Conservation (phyloP, 2,113 vertebrate genomes). For the Himantopus leucocephalus region DNA sequence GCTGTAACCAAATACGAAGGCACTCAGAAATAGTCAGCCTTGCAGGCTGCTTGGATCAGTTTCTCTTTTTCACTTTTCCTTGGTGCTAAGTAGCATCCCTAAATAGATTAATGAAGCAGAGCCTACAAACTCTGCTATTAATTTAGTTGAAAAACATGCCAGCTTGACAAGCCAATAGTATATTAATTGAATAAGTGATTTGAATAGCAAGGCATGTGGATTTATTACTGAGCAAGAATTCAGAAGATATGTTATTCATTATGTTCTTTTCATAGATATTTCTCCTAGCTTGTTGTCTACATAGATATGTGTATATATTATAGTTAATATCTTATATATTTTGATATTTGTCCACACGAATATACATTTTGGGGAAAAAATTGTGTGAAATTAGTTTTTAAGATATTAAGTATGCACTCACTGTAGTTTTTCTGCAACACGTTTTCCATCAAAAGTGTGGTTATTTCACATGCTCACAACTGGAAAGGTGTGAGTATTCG, state of each 20-base stretch:
- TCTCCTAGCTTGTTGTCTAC: not conserved
- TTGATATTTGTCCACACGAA: not conserved
- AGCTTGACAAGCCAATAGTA: not conserved
- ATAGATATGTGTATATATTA: not conserved
- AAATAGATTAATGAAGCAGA: not conserved
- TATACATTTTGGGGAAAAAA: not conserved
- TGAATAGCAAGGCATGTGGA: not conserved
- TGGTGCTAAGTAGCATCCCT: not conserved
- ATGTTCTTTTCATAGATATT: not conserved
- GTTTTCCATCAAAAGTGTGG: not conserved
- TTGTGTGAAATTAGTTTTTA: not conserved
- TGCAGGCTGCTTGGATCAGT: not conserved
- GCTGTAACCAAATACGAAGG: not conserved
- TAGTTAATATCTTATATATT: not conserved
- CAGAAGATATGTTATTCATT: not conserved
- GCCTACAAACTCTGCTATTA: not conserved
- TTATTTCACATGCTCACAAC: not conserved
- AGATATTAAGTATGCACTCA: not conserved
- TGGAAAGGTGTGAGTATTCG: not conserved
- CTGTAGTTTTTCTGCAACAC: not conserved
- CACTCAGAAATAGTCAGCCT: not conserved
- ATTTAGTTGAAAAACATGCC: not conserved
- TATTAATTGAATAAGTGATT: not conserved
- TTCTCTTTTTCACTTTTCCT: not conserved
- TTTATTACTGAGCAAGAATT: not conserved